Conservation (phyloP, 2,797 vertebrate genomes). For the Tauraco hartlaubi region DNA sequence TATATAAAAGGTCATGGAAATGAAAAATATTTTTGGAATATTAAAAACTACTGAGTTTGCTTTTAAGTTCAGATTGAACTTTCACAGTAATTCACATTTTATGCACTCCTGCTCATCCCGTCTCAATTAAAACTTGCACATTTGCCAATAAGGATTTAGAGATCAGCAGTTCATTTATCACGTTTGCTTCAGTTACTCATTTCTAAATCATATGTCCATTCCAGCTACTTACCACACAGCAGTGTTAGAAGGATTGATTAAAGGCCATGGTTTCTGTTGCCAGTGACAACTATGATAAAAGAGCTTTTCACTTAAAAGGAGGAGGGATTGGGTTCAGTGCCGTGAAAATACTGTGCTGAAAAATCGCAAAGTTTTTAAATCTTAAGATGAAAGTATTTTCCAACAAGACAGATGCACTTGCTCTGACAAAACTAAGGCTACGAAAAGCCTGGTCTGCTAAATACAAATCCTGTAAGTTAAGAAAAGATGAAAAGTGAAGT, state of each 20-base stretch:
- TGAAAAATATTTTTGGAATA: not conserved
- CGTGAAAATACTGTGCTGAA: not conserved
- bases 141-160: not conserved
- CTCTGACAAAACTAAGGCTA: not conserved
- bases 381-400: not conserved
- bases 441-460: not conserved
- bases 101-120: not conserved
- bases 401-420: not conserved
- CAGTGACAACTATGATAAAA: not conserved
- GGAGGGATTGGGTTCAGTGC: not conserved
- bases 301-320: not conserved
- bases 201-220: not conserved
- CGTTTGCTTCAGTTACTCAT: not conserved
- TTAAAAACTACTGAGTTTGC: not conserved
- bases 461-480: not conserved
- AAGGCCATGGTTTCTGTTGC: not conserved
- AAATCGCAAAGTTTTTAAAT: not conserved
- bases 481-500: not conserved
- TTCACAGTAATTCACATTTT: not conserved
- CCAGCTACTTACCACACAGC: not conserved
- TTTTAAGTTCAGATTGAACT: conserved; percentile 1
- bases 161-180: conserved; percentile 5
- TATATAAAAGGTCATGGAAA: not conserved
- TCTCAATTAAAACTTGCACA: conserved; percentile 1
- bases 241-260: not conserved